Base-by-base conservation (phyloP, 2,797 vertebrate species). In the Hybognathus amarus region DNA sequence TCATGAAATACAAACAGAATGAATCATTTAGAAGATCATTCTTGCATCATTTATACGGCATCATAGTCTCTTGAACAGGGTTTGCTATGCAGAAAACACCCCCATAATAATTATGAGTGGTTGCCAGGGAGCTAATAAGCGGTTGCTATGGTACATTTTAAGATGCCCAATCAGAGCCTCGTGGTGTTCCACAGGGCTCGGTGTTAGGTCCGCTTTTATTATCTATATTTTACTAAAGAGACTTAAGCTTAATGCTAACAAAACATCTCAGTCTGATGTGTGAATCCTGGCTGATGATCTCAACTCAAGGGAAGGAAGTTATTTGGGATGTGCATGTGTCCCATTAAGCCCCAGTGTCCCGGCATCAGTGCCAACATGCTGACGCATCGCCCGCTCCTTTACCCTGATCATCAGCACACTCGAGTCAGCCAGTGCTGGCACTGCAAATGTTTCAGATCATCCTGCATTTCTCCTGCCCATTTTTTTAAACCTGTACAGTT, bases 341-440 rank as follows among this genome's bases (percentile, higher is more conserved):
- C 47, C 27, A 52, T 73, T 33, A 52, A 52, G 27, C 30, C 70
- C 18, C 18, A 24, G 50, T 75, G 71, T 75, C 73, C 52, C 22
- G 73, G 33, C 73, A 75, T 40, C 52, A 75, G 73, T 75, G 73
- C 52, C 50, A 59, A 4, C 52, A 38, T 24, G 33, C 73, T 40
- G 73, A 59, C 7, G 50, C 30, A 38, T 56, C 50, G 17, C 17
- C 38, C 4, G 0, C 71, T 38, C 30, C 42, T 36, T 66, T 22
- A 20, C 20, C 38, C 33, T 1, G 22, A 54, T 68, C 63, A 79
- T 68, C 64, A 79, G 45, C 30, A 68, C 47, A 68, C 59, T 24
- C 7, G 22, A 68, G 33, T 79, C 64, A 18, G 52, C 33, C 12
- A 24, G 77, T 22, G 30, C 61, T 78, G 42, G 73, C 33, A 56